These are phyloP conservation scores for Cantharis rustica DNA, from an alignment of 2,888 invertebrate species.

Conservation along the genomic window DNA sequence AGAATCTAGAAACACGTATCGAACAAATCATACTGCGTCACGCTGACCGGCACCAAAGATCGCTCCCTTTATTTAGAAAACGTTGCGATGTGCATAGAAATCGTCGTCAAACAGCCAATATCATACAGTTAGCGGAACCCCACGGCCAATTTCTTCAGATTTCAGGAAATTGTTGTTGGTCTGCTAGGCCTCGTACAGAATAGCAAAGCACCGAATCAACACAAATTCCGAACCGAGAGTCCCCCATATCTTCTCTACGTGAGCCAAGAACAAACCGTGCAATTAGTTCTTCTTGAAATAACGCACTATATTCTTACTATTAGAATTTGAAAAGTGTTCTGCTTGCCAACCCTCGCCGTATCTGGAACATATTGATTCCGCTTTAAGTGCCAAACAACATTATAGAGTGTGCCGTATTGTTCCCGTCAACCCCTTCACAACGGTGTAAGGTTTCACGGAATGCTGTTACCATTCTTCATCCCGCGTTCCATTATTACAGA, in stretches of 20 bases:
- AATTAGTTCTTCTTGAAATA: constrained; percentile 32
- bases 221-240: constrained; percentile 14
- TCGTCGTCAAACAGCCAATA: constrained; percentile 55
- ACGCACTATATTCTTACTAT: not conserved
- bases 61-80: constrained; percentile 48
- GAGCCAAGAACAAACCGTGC: constrained; percentile 35
- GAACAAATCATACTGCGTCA: constrained; percentile 55
- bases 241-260: constrained; percentile 30
- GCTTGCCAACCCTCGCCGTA: constrained; percentile 24
- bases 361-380: constrained; percentile 46
- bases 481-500: constrained; percentile 42
- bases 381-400: constrained; percentile 43
- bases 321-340: constrained; percentile 13
- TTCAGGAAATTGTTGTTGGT: constrained; percentile 51
- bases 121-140: constrained; percentile 47
- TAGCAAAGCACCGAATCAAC: constrained; percentile 32
- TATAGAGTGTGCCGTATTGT: constrained; percentile 34
- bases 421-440: constrained; percentile 38
- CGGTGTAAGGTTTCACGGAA: constrained; percentile 37
- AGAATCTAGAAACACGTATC: constrained; percentile 48
- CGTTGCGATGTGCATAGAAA: constrained; percentile 54
- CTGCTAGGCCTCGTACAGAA: constrained; percentile 41
- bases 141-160: constrained; percentile 53
- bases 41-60: constrained; percentile 47
- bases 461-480: constrained; percentile 42